These are phyloP conservation scores for Echeneis naucrates DNA, from an alignment of 2,797 vertebrate species.

Conservation along the genomic window DNA sequence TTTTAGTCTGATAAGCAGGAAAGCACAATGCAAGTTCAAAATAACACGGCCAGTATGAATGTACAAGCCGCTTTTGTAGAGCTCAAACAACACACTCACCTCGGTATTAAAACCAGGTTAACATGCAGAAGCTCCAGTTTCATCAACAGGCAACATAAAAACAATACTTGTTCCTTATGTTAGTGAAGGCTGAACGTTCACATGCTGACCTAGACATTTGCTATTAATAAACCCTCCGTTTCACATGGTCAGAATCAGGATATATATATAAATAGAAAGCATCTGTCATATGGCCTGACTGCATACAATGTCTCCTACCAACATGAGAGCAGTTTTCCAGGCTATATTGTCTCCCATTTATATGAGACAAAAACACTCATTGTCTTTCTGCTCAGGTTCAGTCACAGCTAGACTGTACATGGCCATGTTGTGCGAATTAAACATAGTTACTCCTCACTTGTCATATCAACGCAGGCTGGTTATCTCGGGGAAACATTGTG, in stretches of 20 bases:
- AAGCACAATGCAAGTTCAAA: constrained; percentile 4
- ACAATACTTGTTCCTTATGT: constrained; percentile 28
- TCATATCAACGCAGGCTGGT: constrained; percentile 16
- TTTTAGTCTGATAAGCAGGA: constrained; percentile 6
- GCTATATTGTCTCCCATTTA: constrained; percentile 10
- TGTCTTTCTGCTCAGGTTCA: constrained; percentile 11
- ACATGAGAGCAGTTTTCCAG: constrained; percentile 28
- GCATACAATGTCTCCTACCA: constrained; percentile 26
- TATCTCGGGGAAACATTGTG: constrained; percentile 64
- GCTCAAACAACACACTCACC: constrained; percentile 47
- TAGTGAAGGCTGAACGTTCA: constrained; percentile 23
- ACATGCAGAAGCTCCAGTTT: constrained; percentile 18
- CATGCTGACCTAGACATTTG: constrained; percentile 37
- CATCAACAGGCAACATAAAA: constrained; percentile 14
- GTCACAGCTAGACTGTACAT: constrained; percentile 26
- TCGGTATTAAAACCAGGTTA: constrained; percentile 26
- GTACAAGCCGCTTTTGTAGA: background rate
- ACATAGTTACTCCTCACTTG: constrained; percentile 9
- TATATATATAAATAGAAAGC: constrained; percentile 68
- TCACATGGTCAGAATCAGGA: constrained; percentile 49
- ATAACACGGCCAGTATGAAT: background rate
- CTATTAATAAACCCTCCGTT: constrained; percentile 71
- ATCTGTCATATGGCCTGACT: constrained; percentile 49
- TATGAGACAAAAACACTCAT: background rate
- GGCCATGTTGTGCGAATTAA: constrained; percentile 26